Evolutionary conservation across 2,113 vertebrate genomes (phyloP).

Genomic region (Balaeniceps rex): DNA sequence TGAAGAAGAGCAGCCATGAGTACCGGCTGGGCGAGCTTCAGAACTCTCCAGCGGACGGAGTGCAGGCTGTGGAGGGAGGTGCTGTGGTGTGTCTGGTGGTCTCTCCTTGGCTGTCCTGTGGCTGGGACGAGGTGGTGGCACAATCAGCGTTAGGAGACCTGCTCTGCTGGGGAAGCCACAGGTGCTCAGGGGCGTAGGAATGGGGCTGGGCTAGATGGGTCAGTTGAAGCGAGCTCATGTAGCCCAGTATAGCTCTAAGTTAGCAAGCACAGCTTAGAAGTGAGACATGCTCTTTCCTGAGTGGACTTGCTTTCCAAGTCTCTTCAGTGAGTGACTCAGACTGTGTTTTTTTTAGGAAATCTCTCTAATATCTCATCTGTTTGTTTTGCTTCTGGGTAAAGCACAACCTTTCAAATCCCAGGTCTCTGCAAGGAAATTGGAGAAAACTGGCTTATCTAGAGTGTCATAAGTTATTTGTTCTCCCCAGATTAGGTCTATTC

Average conservation of each 20-base stretch:
- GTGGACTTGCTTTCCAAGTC: neutral
- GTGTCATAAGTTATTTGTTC: neutral
- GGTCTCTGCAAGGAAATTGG: neutral
- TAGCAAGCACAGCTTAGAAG: neutral
- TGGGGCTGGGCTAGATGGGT: neutral
- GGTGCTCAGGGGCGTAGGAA: neutral
- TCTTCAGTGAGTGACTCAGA: neutral
- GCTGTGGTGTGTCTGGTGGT: neutral
- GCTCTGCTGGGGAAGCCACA: neutral
- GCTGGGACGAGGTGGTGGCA: neutral
- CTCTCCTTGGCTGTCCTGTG: neutral
- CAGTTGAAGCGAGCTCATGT: neutral
- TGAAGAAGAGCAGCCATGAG: neutral
- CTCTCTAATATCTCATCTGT: neutral
- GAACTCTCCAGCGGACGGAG: rapidly evolving
- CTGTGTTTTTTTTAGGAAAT: neutral
- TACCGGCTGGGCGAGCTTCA: neutral
- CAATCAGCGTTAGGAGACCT: rapidly evolving
- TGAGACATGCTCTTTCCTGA: neutral
- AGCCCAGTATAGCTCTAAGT: neutral
- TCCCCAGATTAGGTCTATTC: constrained; percentile 15
- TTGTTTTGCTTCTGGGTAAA: constrained; percentile 19
- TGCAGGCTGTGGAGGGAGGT: rapidly evolving
- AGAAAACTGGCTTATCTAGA: constrained; percentile 8
- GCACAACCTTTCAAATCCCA: neutral